Evolutionary conservation across 2,888 invertebrate genomes (phyloP).

Genomic region (Catocala nupta): DNA sequence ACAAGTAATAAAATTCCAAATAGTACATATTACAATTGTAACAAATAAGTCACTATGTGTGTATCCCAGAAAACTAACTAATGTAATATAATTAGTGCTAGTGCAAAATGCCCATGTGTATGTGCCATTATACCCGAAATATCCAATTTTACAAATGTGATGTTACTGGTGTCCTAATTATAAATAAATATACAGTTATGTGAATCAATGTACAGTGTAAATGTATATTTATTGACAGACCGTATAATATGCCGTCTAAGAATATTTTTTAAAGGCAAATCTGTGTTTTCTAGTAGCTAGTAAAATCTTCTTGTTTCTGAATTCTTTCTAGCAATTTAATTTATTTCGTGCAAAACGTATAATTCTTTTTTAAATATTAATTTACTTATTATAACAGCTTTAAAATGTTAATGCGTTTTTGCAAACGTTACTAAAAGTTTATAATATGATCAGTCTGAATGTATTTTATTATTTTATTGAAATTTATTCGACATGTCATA

Average conservation of each 20-base stretch:
- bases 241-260: slow-evolving; percentile 49
- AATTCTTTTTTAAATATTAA: too few relatives aligned
- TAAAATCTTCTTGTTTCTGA: too few relatives aligned
- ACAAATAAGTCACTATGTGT: too few relatives aligned
- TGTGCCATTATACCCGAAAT: slow-evolving; percentile 47
- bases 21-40: too few relatives aligned
- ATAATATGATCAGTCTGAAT: too few relatives aligned
- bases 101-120: slow-evolving; percentile 54
- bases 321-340: too few relatives aligned
- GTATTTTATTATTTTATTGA: background rate
- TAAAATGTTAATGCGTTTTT: too few relatives aligned
- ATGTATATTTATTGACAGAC: slow-evolving; percentile 37
- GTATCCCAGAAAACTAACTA: too few relatives aligned
- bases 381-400: background rate
- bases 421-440: too few relatives aligned
- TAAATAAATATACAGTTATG: slow-evolving; percentile 37
- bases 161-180: slow-evolving; percentile 15
- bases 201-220: slow-evolving; percentile 48
- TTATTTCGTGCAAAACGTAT: too few relatives aligned
- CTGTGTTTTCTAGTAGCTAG: too few relatives aligned
- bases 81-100: slow-evolving; percentile 56
- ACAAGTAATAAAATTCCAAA: too few relatives aligned
- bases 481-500: slow-evolving; percentile 48
- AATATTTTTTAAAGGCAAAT: background rate
- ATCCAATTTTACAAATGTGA: slow-evolving; percentile 22